Conservation (phyloP, 2,113 vertebrate species). For the Melanostigma gelatinosum region DNA sequence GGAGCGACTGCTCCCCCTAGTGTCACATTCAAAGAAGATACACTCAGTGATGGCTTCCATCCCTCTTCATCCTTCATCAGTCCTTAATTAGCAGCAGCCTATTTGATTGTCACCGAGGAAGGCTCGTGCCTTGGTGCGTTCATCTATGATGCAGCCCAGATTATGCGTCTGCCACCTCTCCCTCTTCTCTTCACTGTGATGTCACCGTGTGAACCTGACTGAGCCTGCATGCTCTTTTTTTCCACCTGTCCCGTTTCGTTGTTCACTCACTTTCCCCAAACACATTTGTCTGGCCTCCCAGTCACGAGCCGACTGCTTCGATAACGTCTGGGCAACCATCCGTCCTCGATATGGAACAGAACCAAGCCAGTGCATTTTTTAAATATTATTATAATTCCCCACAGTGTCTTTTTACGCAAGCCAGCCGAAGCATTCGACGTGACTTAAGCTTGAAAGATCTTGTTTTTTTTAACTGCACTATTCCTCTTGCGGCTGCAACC, state of each 20-base stretch:
- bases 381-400: conserved; percentile 49
- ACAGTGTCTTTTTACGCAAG: background rate
- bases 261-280: conserved; percentile 18
- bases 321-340: conserved; percentile 8
- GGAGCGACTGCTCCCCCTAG: conserved; percentile 77
- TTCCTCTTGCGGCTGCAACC: conserved; percentile 42
- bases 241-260: conserved; percentile 15
- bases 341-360: conserved; percentile 5
- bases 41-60: background rate
- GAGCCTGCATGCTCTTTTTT: conserved; percentile 7
- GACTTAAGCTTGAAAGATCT: conserved; percentile 48
- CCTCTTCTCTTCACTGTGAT: background rate
- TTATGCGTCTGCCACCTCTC: background rate
- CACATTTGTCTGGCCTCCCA: conserved; percentile 31
- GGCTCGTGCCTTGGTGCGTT: conserved; percentile 1
- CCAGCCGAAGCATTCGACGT: conserved; percentile 4
- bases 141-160: background rate
- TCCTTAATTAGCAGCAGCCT: conserved; percentile 23
- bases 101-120: conserved; percentile 1
- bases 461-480: conserved; percentile 34
- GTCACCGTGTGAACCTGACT: background rate
- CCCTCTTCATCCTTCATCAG: conserved; percentile 4
- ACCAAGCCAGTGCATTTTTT: conserved; percentile 32
- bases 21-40: conserved; percentile 33
- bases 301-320: conserved; percentile 3